Evolutionary conservation across 2,113 vertebrate species (phyloP).

Genomic region (Podiceps cristatus): DNA sequence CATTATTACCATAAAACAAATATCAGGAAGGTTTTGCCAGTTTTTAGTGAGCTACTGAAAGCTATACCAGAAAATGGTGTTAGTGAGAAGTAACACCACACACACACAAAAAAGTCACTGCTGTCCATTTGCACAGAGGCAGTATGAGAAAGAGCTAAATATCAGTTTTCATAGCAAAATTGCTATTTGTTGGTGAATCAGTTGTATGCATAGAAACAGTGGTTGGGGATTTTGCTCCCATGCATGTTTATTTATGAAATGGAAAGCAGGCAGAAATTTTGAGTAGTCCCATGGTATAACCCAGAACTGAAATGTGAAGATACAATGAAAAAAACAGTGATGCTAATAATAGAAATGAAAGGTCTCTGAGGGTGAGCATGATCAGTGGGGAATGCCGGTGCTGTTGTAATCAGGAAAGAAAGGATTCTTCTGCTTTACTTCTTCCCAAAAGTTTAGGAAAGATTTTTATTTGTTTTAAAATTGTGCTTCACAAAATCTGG

Average conservation of each 20-base stretch:
- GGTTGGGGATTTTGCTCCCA: slow-evolving; percentile 7
- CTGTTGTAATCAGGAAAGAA: not conserved
- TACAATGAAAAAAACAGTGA: not conserved
- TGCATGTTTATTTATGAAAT: slow-evolving; percentile 49
- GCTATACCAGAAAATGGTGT: not conserved
- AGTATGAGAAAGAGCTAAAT: not conserved
- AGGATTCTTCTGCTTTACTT: not conserved
- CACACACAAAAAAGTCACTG: not conserved
- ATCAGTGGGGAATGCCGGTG: not conserved
- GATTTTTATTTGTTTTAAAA: not conserved
- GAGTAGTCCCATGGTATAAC: not conserved
- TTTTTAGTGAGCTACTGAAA: slow-evolving; percentile 1
- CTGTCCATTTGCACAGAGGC: not conserved
- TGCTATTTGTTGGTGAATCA: slow-evolving; percentile 18
- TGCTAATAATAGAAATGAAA: slow-evolving; percentile 28
- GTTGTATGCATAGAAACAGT: slow-evolving; percentile 2
- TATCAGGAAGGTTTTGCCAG: not conserved
- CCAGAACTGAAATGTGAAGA: slow-evolving; percentile 10
- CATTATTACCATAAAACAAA: slow-evolving; percentile 1
- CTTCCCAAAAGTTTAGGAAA: not conserved
- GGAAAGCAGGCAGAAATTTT: slow-evolving; percentile 29
- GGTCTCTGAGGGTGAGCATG: not conserved
- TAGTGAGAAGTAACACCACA: not conserved
- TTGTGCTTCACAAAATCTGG: not conserved
- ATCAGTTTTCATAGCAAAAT: slow-evolving; percentile 6